Percentiles rank a stretch among this genome's conserved stretches.
These are phyloP conservation scores for Omphaloscelis lunosa DNA, from an alignment of 2,888 invertebrate genomes.

Conservation along the genomic window DNA sequence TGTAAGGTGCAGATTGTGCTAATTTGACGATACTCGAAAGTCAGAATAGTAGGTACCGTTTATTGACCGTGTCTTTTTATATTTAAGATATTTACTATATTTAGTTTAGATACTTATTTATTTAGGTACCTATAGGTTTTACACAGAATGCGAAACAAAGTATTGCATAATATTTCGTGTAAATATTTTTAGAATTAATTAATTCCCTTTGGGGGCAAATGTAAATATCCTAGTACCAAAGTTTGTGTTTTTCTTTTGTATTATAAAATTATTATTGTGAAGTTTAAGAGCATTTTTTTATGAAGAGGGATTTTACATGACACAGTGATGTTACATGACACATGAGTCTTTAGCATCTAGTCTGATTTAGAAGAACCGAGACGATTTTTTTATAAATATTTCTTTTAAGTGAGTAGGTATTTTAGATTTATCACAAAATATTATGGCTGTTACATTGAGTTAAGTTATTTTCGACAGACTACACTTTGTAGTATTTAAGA, in stretches of 20 bases:
- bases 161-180: slow-evolving; percentile 75
- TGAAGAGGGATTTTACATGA: slow-evolving; percentile 63
- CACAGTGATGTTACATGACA: too few species aligned
- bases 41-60: neutral
- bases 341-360: slow-evolving; percentile 61
- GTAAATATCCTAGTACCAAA: slow-evolving; percentile 79
- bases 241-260: slow-evolving; percentile 70
- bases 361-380: slow-evolving; percentile 46
- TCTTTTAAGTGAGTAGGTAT: slow-evolving; percentile 20
- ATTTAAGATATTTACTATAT: slow-evolving; percentile 9
- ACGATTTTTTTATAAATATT: slow-evolving; percentile 18
- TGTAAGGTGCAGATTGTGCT: neutral
- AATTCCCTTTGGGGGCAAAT: slow-evolving; percentile 68
- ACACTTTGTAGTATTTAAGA: slow-evolving; percentile 23
- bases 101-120: slow-evolving; percentile 56
- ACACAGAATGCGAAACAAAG: slow-evolving; percentile 70
- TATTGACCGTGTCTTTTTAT: slow-evolving; percentile 6
- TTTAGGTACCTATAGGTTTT: slow-evolving; percentile 56
- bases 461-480: slow-evolving; percentile 46
- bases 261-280: slow-evolving; percentile 69
- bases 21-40: neutral
- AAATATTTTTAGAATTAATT: slow-evolving; percentile 59
- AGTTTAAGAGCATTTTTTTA: slow-evolving; percentile 65
- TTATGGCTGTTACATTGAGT: slow-evolving; percentile 61
- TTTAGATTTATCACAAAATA: slow-evolving; percentile 50